Conservation (phyloP, 2,797 vertebrate genomes). For the Lagorchestes hirsutus region DNA sequence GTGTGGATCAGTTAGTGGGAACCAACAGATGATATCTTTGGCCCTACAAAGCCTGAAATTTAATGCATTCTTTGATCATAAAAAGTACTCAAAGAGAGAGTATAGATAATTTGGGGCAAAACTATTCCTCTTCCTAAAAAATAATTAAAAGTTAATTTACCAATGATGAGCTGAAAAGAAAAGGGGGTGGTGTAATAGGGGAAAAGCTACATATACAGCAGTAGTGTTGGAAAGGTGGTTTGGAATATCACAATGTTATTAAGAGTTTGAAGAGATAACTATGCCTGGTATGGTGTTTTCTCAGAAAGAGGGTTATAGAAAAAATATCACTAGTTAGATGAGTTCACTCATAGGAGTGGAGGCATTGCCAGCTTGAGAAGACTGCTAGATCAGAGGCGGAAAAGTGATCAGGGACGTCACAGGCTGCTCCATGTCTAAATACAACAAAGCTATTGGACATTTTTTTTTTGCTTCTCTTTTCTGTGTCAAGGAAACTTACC, state of each 20-base stretch:
- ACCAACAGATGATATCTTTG: neutral
- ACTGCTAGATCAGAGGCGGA: neutral
- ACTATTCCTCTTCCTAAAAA: neutral
- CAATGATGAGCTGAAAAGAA: neutral
- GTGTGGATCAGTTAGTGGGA: neutral
- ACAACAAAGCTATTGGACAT: too few relatives aligned
- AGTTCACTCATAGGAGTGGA: neutral
- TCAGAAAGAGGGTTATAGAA: neutral
- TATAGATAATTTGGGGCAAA: neutral
- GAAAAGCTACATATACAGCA: neutral
- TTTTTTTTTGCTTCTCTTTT: too few relatives aligned
- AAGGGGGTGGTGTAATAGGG: rapidly evolving
- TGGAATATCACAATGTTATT: neutral
- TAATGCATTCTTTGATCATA: neutral
- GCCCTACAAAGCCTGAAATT: neutral
- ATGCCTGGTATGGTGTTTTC: neutral
- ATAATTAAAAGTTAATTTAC: neutral
- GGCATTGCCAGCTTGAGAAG: neutral
- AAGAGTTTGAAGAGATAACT: neutral
- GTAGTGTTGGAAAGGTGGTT: neutral
- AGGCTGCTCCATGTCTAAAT: too few relatives aligned
- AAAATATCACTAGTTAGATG: too few relatives aligned
- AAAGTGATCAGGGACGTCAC: too few relatives aligned
- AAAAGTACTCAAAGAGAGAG: neutral
- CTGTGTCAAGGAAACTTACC: too few relatives aligned